phyloP scores from a whole-genome alignment of 2,888 invertebrate species.

The Eremobia ochroleuca region DNA sequence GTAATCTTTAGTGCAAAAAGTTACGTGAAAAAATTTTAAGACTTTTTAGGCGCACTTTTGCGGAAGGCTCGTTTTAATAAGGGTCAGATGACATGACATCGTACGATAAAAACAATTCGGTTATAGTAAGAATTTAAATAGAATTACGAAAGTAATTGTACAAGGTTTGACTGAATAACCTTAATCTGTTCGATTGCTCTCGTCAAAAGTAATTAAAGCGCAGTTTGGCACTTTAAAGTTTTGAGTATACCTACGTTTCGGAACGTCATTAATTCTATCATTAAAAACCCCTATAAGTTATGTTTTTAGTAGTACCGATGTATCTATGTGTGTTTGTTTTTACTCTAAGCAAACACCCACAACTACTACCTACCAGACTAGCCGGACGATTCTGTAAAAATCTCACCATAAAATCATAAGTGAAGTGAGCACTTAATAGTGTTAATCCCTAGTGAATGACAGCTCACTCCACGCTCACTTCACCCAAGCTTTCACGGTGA shows the following conservation, averaged over 20 bases:
- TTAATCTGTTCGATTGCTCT: constrained; percentile 14
- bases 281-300: neutral
- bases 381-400: too few relatives aligned
- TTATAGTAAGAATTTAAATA: neutral
- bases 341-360: neutral
- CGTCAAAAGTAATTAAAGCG: constrained; percentile 5
- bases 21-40: constrained; percentile 15
- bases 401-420: too few relatives aligned
- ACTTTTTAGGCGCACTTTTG: constrained; percentile 39
- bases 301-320: neutral
- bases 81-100: constrained; percentile 59
- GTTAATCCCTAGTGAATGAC: too few relatives aligned
- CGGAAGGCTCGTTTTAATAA: constrained; percentile 61
- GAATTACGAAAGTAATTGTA: constrained; percentile 8
- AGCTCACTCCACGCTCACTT: too few relatives aligned
- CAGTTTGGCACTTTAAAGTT: neutral
- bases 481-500: too few relatives aligned
- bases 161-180: constrained; percentile 40
- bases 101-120: constrained; percentile 8
- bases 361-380: neutral
- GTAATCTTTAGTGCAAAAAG: constrained; percentile 17
- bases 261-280: neutral
- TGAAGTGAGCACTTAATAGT: too few relatives aligned
- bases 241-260: neutral
- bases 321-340: neutral